Percentiles rank a stretch among this genome's conserved stretches.
These are phyloP conservation scores for Pseudococcus viburni DNA, from an alignment of 2,888 invertebrate species.

Conservation along the genomic window DNA sequence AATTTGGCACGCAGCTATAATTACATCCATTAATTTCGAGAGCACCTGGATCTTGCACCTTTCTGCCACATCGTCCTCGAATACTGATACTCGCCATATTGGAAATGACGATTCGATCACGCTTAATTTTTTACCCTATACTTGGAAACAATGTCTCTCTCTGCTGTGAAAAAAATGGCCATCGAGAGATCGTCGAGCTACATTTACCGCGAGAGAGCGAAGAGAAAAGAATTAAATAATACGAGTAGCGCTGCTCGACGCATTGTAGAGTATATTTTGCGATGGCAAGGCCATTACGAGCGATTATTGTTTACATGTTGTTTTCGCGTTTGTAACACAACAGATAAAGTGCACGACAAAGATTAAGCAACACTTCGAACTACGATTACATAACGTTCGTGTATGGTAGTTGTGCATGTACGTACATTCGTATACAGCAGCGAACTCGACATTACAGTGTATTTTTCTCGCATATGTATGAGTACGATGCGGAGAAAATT, in stretches of 20 bases:
- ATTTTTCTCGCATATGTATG: neutral
- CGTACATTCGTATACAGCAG: neutral
- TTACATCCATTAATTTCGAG: constrained; percentile 37
- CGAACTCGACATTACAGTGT: neutral
- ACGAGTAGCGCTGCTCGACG: constrained; percentile 10
- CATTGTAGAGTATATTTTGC: constrained; percentile 43
- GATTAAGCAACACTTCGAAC: constrained; percentile 53
- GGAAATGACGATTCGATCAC: neutral
- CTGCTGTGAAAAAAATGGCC: neutral
- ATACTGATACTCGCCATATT: neutral
- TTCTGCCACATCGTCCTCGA: neutral
- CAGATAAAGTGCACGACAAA: constrained; percentile 56
- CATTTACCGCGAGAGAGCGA: neutral
- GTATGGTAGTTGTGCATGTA: neutral
- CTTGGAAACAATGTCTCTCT: neutral
- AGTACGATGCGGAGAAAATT: constrained; percentile 15
- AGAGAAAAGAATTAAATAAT: constrained; percentile 31
- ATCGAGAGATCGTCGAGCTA: neutral
- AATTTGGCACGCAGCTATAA: constrained; percentile 36
- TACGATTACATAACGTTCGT: constrained; percentile 41
- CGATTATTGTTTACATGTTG: constrained; percentile 55
- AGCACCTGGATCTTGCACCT: constrained; percentile 31
- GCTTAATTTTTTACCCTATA: neutral
- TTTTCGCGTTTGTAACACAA: constrained; percentile 55
- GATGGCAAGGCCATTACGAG: constrained; percentile 56